phyloP scores from a whole-genome alignment of 2,888 invertebrate species.

The Diaperis boleti region DNA sequence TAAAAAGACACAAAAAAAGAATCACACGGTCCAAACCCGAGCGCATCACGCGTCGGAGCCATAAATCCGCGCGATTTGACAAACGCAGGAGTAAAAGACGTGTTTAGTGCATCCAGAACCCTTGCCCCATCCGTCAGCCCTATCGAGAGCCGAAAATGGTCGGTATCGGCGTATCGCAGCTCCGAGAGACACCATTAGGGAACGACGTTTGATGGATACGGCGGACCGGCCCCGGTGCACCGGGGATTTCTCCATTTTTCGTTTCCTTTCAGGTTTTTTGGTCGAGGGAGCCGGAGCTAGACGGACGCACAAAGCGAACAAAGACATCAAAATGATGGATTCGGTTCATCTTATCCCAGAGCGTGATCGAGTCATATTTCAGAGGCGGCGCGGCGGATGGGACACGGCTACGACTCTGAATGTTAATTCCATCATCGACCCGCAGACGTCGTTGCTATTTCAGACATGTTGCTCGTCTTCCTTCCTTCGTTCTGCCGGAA shows the following conservation, averaged over 20 bases:
- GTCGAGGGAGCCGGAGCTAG: conserved; percentile 56
- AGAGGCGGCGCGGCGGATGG: conserved; percentile 62
- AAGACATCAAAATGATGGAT: conserved; percentile 69
- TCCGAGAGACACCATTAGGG: conserved; percentile 62
- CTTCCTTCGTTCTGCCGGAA: too few species aligned
- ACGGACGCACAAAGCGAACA: conserved; percentile 65
- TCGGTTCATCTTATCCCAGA: conserved; percentile 68
- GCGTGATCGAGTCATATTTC: conserved; percentile 69
- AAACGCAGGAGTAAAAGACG: too few species aligned
- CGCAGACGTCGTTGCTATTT: conserved; percentile 59
- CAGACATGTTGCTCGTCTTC: conserved; percentile 61
- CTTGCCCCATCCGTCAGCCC: too few species aligned
- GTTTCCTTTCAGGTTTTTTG: conserved; percentile 61
- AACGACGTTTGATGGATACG: conserved; percentile 65
- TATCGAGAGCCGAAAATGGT: conserved; percentile 44
- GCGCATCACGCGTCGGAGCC: too few species aligned
- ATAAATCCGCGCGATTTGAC: too few species aligned
- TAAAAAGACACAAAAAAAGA: too few species aligned
- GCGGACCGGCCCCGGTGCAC: conserved; percentile 62
- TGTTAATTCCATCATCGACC: conserved; percentile 66
- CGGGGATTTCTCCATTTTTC: conserved; percentile 64
- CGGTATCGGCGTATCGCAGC: conserved; percentile 53
- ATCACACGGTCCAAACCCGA: too few species aligned
- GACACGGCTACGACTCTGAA: conserved; percentile 65
- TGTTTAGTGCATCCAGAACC: too few species aligned